These are phyloP conservation scores for Noctuana brunneofusca DNA, from an alignment of 2,888 invertebrate genomes.

Conservation along the genomic window DNA sequence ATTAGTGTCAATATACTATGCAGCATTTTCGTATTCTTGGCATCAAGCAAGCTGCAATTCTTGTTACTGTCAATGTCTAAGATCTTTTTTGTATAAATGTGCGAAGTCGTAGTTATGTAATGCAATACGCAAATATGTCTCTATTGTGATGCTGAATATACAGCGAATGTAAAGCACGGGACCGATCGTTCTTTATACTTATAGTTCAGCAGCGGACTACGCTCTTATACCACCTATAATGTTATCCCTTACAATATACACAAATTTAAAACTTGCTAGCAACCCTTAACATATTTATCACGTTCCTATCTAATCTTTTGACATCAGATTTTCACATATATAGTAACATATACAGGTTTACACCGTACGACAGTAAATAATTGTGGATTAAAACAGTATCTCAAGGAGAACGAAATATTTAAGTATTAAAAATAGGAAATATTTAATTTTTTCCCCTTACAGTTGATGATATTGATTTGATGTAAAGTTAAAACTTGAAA, in stretches of 20 bases:
- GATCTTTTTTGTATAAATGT: no score
- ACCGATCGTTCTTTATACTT: neutral
- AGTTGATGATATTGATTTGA: conserved; percentile 5
- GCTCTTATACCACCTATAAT: neutral
- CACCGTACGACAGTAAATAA: conserved; percentile 1
- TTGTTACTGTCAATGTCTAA: neutral
- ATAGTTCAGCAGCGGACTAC: neutral
- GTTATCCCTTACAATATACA: conserved; percentile 32
- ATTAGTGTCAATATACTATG: no score
- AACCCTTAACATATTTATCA: conserved; percentile 19
- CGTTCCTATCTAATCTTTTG: conserved; percentile 13
- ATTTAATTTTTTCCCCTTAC: conserved; percentile 3
- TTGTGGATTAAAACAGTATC: conserved; percentile 4
- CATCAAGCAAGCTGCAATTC: no score
- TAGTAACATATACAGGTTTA: conserved; percentile 3
- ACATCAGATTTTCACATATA: conserved; percentile 8
- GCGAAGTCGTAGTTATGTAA: no score
- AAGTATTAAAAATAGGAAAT: conserved; percentile 22
- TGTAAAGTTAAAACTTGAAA: conserved; percentile 5
- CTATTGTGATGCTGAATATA: neutral
- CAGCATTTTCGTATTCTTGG: no score
- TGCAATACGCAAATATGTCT: neutral
- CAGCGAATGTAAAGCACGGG: neutral
- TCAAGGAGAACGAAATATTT: neutral
- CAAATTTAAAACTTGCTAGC: conserved; percentile 19